Base-by-base conservation (phyloP, 2,113 vertebrate genomes). In the Motacilla alba region DNA sequence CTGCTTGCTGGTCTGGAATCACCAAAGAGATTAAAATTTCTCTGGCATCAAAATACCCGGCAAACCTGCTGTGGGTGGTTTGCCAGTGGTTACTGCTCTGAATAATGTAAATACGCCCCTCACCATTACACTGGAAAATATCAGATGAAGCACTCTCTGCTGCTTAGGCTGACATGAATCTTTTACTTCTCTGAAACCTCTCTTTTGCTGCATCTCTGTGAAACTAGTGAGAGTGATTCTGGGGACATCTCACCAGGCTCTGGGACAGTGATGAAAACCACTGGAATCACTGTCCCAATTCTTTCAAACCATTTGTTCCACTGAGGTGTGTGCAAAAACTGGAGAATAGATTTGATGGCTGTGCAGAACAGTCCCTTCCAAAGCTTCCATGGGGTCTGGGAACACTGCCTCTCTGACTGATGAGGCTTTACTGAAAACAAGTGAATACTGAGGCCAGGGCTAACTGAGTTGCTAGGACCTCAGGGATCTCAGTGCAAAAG, bases 1-100 rank as follows among this genome's bases (percentile, higher is more conserved):
- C 60, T 92, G 82, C 47, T 79, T 94, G 56, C 76, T 96, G 33
- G 49, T 69, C 87, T 95, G 60, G 82, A 93, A 97, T 86, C 82
- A 78, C 67, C 72, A 90, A 94, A 93, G 87, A 95, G 75, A 92
- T 87, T 31, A 78, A 55, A 77, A 94, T 90, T 83, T 91, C 43
- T 91, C 72, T 43, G 52, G 85, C 62, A 82, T 81, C 75, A 84
- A 85, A 92, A 58, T 70, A 44, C 31, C 56, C 16, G 0, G 55
- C 35, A 91, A 92, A 81, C 68, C 67, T 73, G 43, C 82, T 81
- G 73, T 50, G 86, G 88, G 69, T 28, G 68, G 24, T 69, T 90
- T 85, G 50, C 37, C 68, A 35, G 60, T 56, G 73, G 35, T 31
- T 73, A 79, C 58, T 24, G 28, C 43, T 84, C 62, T 70, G 87